Percentiles rank a stretch among this genome's conserved stretches.
These are phyloP conservation scores for Okamejei kenojei DNA, from an alignment of 2,797 vertebrate species.

Conservation along the genomic window DNA sequence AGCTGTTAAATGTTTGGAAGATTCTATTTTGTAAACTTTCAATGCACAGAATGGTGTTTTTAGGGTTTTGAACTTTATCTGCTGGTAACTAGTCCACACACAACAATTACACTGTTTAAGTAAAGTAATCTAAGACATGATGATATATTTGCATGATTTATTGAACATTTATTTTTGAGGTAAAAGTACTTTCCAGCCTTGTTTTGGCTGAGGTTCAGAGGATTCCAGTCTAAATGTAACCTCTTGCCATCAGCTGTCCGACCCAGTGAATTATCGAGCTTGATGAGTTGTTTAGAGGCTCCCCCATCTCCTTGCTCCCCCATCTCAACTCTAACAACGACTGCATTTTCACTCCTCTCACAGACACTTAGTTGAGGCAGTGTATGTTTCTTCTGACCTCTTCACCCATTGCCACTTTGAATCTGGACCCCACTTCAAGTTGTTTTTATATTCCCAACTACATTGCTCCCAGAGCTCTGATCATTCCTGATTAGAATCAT, in stretches of 20 bases:
- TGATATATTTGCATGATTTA: neutral
- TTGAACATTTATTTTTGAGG: neutral
- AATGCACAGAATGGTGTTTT: neutral
- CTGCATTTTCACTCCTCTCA: neutral
- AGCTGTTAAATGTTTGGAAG: neutral
- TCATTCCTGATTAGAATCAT: no score
- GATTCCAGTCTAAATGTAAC: neutral
- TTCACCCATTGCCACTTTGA: neutral
- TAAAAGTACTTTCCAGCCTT: neutral
- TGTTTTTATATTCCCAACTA: no score
- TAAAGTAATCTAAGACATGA: neutral
- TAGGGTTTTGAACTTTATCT: neutral
- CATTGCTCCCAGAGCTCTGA: no score
- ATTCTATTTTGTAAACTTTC: neutral
- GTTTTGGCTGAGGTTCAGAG: neutral
- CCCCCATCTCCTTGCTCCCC: neutral
- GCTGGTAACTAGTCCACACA: neutral
- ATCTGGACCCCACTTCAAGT: neutral
- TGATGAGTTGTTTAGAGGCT: neutral
- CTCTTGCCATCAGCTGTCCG: neutral
- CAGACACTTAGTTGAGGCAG: neutral
- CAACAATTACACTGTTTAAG: neutral
- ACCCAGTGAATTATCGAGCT: neutral
- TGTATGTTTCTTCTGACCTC: neutral
- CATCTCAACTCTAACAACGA: no score